phyloP scores from a whole-genome alignment of 1,140 invertebrate species.

The Tribolium castaneum region DNA sequence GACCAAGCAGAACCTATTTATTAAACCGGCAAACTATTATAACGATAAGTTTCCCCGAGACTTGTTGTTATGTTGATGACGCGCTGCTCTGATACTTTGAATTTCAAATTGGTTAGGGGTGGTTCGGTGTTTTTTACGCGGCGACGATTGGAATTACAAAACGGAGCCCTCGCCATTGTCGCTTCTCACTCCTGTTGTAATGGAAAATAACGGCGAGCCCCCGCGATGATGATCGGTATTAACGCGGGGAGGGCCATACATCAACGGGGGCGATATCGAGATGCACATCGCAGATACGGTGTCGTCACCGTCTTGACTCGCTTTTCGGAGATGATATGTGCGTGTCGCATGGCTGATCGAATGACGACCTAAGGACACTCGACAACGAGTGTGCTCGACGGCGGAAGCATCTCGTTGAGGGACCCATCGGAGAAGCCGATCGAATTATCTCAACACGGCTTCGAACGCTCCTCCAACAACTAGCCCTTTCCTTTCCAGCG shows the following conservation, averaged over 20 bases:
- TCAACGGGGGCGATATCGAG: slow-evolving; percentile 37
- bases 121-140: slow-evolving; percentile 49
- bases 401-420: slow-evolving; percentile 55
- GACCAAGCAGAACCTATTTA: slow-evolving; percentile 41
- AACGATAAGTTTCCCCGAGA: slow-evolving; percentile 30
- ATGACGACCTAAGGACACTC: slow-evolving; percentile 54
- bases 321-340: slow-evolving; percentile 43
- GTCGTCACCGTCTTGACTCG: slow-evolving; percentile 24
- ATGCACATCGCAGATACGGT: slow-evolving; percentile 34
- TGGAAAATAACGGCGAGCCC: slow-evolving; percentile 54
- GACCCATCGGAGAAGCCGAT: slow-evolving; percentile 49
- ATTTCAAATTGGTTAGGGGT: slow-evolving; percentile 53
- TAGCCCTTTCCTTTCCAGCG: neutral
- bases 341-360: slow-evolving; percentile 54
- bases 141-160: slow-evolving; percentile 52
- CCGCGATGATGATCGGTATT: slow-evolving; percentile 38
- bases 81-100: slow-evolving; percentile 48
- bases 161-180: slow-evolving; percentile 44
- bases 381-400: slow-evolving; percentile 54
- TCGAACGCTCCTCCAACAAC: neutral
- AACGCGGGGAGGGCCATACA: slow-evolving; percentile 43
- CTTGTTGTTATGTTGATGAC: slow-evolving; percentile 41
- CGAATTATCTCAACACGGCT: slow-evolving; percentile 49
- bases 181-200: slow-evolving; percentile 49
- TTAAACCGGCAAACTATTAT: slow-evolving; percentile 44